Conservation (phyloP, 2,888 invertebrate genomes). For the Ophioninae sp. region DNA sequence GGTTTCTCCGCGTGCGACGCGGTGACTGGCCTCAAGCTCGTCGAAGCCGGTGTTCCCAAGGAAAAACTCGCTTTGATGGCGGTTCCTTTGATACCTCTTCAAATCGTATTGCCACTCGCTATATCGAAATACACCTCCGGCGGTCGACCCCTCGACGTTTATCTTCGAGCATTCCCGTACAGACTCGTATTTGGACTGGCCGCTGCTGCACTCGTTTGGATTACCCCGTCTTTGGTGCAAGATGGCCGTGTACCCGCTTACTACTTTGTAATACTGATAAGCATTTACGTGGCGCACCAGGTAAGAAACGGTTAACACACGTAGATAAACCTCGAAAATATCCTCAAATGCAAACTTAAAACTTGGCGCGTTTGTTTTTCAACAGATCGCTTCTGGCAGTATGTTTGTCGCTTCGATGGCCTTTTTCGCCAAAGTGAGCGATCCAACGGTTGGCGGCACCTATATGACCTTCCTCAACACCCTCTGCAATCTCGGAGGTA, state of each 20-base stretch:
- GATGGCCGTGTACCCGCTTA: slow-evolving; percentile 86
- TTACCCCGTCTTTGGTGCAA: slow-evolving; percentile 89
- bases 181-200: slow-evolving; percentile 92
- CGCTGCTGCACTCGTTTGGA: slow-evolving; percentile 91
- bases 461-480: slow-evolving; percentile 99
- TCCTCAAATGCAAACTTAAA: neutral
- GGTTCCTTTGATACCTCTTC: slow-evolving; percentile 96
- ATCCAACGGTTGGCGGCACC: slow-evolving; percentile 97
- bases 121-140: slow-evolving; percentile 93
- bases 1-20: slow-evolving; percentile 98
- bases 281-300: slow-evolving; percentile 95
- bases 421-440: slow-evolving; percentile 98
- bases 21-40: slow-evolving; percentile 95
- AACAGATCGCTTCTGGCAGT: slow-evolving; percentile 93
- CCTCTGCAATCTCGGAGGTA: slow-evolving; percentile 97
- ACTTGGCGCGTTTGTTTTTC: too few relatives aligned
- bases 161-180: slow-evolving; percentile 93
- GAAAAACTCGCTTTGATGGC: slow-evolving; percentile 96
- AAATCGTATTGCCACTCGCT: slow-evolving; percentile 94
- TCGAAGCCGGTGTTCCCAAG: slow-evolving; percentile 97
- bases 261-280: slow-evolving; percentile 89
- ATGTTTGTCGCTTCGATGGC: slow-evolving; percentile 99
- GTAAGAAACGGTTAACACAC: slow-evolving; percentile 79
- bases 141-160: slow-evolving; percentile 93
- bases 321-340: neutral